A percentile compares a stretch with the other conserved stretches of the same genome.
Evolutionary conservation across 1,140 invertebrate species (phyloP).

Genomic region (Pantala flavescens): DNA sequence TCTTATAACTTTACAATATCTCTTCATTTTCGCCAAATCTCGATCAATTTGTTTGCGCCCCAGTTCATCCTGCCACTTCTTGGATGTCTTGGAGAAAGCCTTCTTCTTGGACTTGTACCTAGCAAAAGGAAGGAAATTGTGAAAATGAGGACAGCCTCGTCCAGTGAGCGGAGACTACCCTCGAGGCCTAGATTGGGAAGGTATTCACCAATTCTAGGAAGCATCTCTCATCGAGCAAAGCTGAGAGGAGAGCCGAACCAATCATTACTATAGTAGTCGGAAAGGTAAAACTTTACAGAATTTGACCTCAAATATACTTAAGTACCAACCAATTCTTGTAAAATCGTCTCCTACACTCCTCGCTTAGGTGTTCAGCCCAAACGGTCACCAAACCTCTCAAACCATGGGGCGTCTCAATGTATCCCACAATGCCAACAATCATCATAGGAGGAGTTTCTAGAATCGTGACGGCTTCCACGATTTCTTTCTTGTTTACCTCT

Average conservation of each 20-base stretch:
- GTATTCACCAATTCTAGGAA: background rate
- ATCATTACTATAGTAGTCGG: conserved; percentile 4
- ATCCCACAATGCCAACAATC: conserved; percentile 93
- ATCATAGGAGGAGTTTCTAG: conserved; percentile 98
- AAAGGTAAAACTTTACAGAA: background rate
- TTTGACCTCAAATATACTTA: background rate
- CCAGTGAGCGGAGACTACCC: conserved; percentile 38
- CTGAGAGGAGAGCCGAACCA: conserved; percentile 15
- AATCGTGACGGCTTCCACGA: conserved; percentile 97
- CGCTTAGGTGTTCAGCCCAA: conserved; percentile 97
- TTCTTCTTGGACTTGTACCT: conserved; percentile 99
- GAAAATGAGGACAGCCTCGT: conserved; percentile 32
- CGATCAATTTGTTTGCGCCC: conserved; percentile 95
- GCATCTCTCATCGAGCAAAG: background rate
- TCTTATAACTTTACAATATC: conserved; percentile 94
- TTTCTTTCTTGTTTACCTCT: conserved; percentile 99
- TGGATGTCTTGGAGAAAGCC: conserved; percentile 96
- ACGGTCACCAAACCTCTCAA: conserved; percentile 88
- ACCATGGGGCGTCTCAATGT: conserved; percentile 97
- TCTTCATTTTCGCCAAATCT: conserved; percentile 93
- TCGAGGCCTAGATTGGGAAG: background rate
- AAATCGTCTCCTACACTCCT: conserved; percentile 95
- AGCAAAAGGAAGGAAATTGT: conserved; percentile 42
- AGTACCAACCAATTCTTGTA: conserved; percentile 97
- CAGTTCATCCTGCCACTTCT: conserved; percentile 96